Base-by-base conservation (phyloP, 2,888 invertebrate genomes). In the Pogonocherus hispidulus region DNA sequence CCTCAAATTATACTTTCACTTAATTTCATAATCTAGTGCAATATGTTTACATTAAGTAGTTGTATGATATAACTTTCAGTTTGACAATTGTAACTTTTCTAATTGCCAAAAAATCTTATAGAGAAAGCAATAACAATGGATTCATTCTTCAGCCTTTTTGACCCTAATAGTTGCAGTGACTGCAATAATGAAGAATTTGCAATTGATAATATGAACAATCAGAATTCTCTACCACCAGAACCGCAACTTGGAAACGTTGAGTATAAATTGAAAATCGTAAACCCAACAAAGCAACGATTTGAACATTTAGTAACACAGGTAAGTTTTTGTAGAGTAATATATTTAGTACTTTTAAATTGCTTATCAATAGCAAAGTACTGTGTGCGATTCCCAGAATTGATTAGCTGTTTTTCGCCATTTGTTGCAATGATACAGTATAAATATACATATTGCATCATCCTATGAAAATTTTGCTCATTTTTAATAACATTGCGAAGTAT, bases 241-340 rank as follows among this genome's bases (percentile, higher is more conserved):
- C 95, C 97, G 0, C 93, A 97, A 82, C 91, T 96, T 79, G 98
- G 98, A 6, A 98, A 98, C 84, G 92, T 98, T 27, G 98, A 98
- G 86, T 98, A 98, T 85, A 98, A 99, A 87, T 86, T 99, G 66
- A 97, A 98, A 81, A 88, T 99, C 65, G 94, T 98, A 5, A 94
- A 94, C 84, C 96, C 98, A 0, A 94, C 97, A 19, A 93, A 94
- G 83, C 92, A 94, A 78, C 89, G 99, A 69, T 93, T 97, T 81
- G 97, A 99, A 85, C 99, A 99, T 86, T 88, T 99, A 27, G 97
- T 99, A 18, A 99, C 99, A 0, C 99, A 99, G 90, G 92, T 91
- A 32, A 16, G 4, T n/a, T n/a, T n/a, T n/a, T n/a, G n/a, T n/a
- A n/a, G n/a, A n/a, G n/a, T n/a, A 22, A 49, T n/a, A 1, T 1